phyloP scores from a whole-genome alignment of 2,113 vertebrate genomes.

The Passer domesticus region DNA sequence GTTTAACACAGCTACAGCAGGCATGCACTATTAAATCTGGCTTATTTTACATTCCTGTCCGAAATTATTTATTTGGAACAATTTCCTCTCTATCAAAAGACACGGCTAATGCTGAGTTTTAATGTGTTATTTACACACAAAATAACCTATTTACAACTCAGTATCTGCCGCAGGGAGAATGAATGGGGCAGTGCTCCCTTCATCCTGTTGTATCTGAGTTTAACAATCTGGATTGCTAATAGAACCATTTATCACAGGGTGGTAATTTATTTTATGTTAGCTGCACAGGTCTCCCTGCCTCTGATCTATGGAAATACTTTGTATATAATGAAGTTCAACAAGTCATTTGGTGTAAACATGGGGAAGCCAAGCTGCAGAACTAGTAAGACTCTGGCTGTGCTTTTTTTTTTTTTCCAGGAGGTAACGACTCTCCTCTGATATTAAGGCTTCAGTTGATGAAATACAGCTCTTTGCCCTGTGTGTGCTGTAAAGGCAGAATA shows the following conservation, averaged over 20 bases:
- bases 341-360: conserved; percentile 56
- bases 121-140: conserved; percentile 99
- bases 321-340: conserved; percentile 75
- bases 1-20: conserved; percentile 86
- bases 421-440: conserved; percentile 28
- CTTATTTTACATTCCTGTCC: conserved; percentile 91
- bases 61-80: conserved; percentile 94
- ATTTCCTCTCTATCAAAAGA: conserved; percentile 92
- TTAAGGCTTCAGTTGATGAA: conserved; percentile 52
- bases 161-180: conserved; percentile 81
- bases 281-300: conserved; percentile 81
- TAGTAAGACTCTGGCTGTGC: background rate
- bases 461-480: background rate
- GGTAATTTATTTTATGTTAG: conserved; percentile 86
- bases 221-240: conserved; percentile 99
- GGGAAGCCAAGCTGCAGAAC: conserved; percentile 51
- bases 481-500: conserved; percentile 21
- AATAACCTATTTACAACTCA: conserved; percentile 93
- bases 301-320: conserved; percentile 86
- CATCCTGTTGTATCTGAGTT: conserved; percentile 91
- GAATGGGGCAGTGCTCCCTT: conserved; percentile 84
- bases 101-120: conserved; percentile 93
- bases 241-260: conserved; percentile 97
- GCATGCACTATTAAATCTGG: conserved; percentile 82
- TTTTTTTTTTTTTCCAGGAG: background rate